Evolutionary conservation across 2,888 invertebrate genomes (phyloP).

Genomic region (Oligia fasciuncula): DNA sequence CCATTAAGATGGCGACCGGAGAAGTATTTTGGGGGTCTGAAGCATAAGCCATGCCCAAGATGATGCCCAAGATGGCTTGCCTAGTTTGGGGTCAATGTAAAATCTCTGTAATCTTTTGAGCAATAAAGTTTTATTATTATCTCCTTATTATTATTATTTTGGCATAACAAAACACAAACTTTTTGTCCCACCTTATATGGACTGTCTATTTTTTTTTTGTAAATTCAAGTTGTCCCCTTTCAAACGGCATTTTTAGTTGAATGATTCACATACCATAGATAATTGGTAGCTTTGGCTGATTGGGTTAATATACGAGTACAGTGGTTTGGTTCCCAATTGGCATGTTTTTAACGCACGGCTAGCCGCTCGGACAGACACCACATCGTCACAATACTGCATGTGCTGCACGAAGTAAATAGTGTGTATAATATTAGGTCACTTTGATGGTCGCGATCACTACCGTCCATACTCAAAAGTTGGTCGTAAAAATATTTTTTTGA

Average conservation of each 20-base stretch:
- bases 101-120: no score
- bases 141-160: background rate
- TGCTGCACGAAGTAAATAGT: conserved; percentile 66
- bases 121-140: no score
- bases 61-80: no score
- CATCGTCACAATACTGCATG: conserved; percentile 71
- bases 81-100: no score
- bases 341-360: conserved; percentile 78
- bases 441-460: background rate
- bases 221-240: conserved; percentile 62
- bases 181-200: background rate
- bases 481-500: background rate
- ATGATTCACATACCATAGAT: conserved; percentile 27
- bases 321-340: conserved; percentile 79
- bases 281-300: conserved; percentile 79
- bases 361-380: conserved; percentile 70
- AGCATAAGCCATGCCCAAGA: no score
- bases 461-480: background rate
- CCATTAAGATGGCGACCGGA: background rate
- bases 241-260: conserved; percentile 44
- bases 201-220: background rate
- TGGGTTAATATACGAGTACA: conserved; percentile 73
- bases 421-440: conserved; percentile 28
- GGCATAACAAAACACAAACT: background rate
- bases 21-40: background rate